Evolutionary conservation across 1,140 invertebrate species (phyloP).

Genomic region (Drepana arcuata): DNA sequence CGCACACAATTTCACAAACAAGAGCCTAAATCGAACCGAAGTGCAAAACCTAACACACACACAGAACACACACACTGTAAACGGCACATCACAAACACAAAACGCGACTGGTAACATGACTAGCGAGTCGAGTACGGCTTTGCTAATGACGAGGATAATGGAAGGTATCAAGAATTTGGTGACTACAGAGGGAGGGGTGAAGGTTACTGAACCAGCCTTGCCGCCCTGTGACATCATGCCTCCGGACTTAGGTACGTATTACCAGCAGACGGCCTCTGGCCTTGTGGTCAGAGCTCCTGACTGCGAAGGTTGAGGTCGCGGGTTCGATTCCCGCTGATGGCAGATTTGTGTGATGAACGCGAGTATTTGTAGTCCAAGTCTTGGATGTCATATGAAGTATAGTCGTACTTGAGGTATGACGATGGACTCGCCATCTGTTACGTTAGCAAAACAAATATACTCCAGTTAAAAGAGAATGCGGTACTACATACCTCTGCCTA

Average conservation of each 20-base stretch:
- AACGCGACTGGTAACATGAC: conserved; percentile 11
- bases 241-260: conserved; percentile 44
- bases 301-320: too few species aligned
- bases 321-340: too few species aligned
- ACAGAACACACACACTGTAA: conserved; percentile 4
- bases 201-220: conserved; percentile 28
- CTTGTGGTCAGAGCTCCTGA: too few species aligned
- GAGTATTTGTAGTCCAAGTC: not conserved
- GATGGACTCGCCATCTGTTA: not conserved
- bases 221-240: conserved; percentile 43
- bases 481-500: not conserved
- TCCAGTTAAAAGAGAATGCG: not conserved
- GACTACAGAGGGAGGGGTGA: conserved; percentile 34
- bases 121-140: conserved; percentile 26
- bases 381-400: not conserved
- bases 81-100: not conserved
- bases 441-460: not conserved
- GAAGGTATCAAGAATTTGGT: conserved; percentile 37
- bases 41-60: not conserved
- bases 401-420: not conserved
- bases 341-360: not conserved
- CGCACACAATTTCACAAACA: conserved; percentile 12
- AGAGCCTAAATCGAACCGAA: conserved; percentile 3
- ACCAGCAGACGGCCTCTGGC: too few species aligned
- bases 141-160: conserved; percentile 42